Base-by-base conservation (phyloP, 2,888 invertebrate genomes). In the Amiota communis region DNA sequence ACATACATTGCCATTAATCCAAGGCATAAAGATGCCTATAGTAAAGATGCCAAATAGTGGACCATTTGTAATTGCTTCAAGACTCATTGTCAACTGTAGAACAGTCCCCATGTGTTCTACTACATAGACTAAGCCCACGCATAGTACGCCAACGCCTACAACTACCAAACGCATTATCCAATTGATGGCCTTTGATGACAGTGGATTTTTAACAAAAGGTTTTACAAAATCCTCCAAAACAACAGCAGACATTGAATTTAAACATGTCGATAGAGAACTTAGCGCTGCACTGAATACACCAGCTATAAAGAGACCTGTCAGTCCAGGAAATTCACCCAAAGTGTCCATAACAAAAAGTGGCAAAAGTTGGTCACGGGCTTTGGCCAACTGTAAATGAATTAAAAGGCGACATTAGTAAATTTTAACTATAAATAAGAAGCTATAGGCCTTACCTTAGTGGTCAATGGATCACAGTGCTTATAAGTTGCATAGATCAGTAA, bases 211-310 rank as follows among this genome's bases (percentile, higher is more conserved):
- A 61, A 90, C 91, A 81, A 92, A 93, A 0, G 93, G 92, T 82
- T 93, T 93, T 53, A 94, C 92, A 77, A 94, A 93, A 84, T 95
- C 95, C 87, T 95, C 93, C 61, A 95, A 86, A 0, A 94, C 93
- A 1, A 95, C 94, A 0, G 95, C 95, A 0, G 95, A 93, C 91
- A 95, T 92, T 0, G 95, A 94, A 86, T 95, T 95, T 48, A 95
- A 89, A 74, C 95, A 95, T 15, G 95, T 95, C 20, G 95, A 95
- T 23, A 95, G 89, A 0, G 95, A 95, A 86, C 95, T 95, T 8
- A 97, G 90, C 11, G 97, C 95, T 17, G 97, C 97, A 90, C 96
- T 96, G 84, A 97, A 97, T 1, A 97, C 94, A 49, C 97, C 96
- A 47, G 97, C 96, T 0, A 97, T 94, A 86, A 97, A 97, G 47